These are phyloP conservation scores for Propithecus coquereli DNA, from an alignment of 2,113 vertebrate species.

Conservation along the genomic window DNA sequence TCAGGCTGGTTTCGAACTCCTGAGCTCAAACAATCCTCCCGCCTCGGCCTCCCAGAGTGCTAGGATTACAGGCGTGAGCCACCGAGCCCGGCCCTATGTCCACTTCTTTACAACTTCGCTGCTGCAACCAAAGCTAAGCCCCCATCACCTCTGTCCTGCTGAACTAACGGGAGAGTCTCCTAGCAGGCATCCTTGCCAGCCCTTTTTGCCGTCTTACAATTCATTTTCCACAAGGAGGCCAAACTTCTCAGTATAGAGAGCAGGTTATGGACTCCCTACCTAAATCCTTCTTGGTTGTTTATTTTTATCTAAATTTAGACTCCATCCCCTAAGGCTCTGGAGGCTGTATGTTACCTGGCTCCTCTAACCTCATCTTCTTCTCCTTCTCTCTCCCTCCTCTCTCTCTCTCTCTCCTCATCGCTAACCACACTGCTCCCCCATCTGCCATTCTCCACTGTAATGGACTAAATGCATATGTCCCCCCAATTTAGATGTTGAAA, in stretches of 20 bases:
- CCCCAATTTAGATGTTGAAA: not conserved
- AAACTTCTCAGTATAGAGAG: not conserved
- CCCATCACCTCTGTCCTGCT: no score
- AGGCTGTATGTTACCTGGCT: no score
- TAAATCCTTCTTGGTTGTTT: not conserved
- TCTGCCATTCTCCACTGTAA: not conserved
- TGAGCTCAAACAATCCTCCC: no score
- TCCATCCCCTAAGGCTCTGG: not conserved
- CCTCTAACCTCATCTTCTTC: not conserved
- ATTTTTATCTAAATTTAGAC: not conserved
- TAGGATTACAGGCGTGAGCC: no score
- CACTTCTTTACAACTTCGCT: not conserved
- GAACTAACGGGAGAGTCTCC: not conserved
- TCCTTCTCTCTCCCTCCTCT: no score
- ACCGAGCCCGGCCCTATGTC: no score
- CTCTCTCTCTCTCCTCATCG: no score
- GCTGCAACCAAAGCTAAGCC: no score
- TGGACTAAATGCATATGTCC: no score
- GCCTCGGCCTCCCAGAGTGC: no score
- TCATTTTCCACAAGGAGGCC: not conserved
- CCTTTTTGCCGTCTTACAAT: not conserved
- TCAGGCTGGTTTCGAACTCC: no score
- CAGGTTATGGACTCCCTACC: not conserved
- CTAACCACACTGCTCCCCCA: not conserved
- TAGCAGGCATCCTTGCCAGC: fast-evolving